Percentiles rank a stretch among this genome's conserved stretches.
Evolutionary conservation across 2,888 invertebrate genomes (phyloP).

Genomic region (Hydrotaea diabolus): DNA sequence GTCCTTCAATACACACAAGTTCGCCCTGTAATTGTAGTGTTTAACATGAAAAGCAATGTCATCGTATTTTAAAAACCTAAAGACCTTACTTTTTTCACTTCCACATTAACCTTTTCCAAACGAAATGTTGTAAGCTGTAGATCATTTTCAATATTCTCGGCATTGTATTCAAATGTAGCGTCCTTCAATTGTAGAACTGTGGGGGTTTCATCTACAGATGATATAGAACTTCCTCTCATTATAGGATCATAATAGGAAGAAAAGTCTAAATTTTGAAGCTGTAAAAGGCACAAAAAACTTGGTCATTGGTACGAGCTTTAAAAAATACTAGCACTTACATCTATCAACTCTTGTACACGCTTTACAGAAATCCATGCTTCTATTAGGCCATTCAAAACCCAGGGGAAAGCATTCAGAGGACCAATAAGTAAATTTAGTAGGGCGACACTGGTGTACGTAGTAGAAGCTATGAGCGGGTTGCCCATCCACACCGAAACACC

Average conservation of each 20-base stretch:
- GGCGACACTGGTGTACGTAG: constrained; percentile 96
- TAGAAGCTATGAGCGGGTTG: constrained; percentile 89
- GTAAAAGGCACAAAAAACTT: background rate
- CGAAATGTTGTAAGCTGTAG: constrained; percentile 69
- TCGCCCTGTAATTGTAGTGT: constrained; percentile 83
- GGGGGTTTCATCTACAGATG: constrained; percentile 82
- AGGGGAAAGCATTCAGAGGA: constrained; percentile 98
- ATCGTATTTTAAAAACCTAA: background rate
- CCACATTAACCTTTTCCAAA: constrained; percentile 78
- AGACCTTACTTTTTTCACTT: constrained; percentile 75
- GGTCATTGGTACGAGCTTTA: background rate
- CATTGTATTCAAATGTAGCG: constrained; percentile 82
- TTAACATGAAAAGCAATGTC: background rate
- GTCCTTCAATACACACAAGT: constrained; percentile 92
- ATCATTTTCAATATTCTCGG: constrained; percentile 57
- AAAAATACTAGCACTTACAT: constrained; percentile 82
- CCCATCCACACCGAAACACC: constrained; percentile 89
- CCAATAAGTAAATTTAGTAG: constrained; percentile 97
- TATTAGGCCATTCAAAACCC: constrained; percentile 97
- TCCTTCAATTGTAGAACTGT: constrained; percentile 83
- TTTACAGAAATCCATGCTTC: constrained; percentile 97
- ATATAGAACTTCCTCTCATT: constrained; percentile 69
- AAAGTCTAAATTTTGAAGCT: constrained; percentile 78
- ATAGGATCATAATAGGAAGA: constrained; percentile 79
- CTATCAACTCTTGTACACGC: constrained; percentile 90